Percentiles rank a stretch among this genome's conserved stretches.
phyloP scores from a whole-genome alignment of 2,113 vertebrate species.

The Acrocephalus arundinaceus region DNA sequence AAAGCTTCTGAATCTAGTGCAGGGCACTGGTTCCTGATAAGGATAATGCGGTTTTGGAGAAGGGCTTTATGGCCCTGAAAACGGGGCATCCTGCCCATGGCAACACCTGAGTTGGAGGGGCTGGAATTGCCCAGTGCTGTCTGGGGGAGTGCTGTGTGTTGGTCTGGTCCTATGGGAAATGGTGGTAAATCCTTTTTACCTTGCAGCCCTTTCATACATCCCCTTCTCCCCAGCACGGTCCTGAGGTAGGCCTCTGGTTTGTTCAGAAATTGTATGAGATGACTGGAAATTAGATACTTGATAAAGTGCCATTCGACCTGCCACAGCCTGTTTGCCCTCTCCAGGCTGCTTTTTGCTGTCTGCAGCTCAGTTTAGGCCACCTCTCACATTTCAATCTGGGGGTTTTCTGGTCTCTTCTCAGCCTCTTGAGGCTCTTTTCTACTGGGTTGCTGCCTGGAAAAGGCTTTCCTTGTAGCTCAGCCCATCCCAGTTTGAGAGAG shows the following conservation, averaged over 20 bases:
- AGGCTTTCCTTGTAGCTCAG: neutral
- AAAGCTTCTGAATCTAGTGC: neutral
- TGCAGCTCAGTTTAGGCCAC: neutral
- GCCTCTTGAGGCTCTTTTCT: neutral
- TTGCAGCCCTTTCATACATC: neutral
- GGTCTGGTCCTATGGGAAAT: neutral
- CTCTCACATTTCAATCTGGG: neutral
- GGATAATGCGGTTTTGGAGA: neutral
- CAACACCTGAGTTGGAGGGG: rapidly evolving
- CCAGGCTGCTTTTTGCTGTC: neutral
- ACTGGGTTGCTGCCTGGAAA: neutral
- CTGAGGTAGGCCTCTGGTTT: neutral
- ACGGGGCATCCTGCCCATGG: neutral
- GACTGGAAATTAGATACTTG: neutral
- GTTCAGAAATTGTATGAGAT: neutral
- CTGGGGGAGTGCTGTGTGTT: neutral
- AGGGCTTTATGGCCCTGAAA: neutral
- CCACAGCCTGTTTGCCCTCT: neutral
- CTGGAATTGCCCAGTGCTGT: rapidly evolving
- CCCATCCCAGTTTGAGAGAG: neutral
- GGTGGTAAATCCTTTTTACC: neutral
- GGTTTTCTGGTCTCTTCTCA: neutral
- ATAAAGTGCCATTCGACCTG: neutral
- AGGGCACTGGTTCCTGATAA: neutral
- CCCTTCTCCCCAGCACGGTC: neutral